These are phyloP conservation scores for Gallinago nigripennis DNA, from an alignment of 2,797 vertebrate genomes.

Conservation along the genomic window DNA sequence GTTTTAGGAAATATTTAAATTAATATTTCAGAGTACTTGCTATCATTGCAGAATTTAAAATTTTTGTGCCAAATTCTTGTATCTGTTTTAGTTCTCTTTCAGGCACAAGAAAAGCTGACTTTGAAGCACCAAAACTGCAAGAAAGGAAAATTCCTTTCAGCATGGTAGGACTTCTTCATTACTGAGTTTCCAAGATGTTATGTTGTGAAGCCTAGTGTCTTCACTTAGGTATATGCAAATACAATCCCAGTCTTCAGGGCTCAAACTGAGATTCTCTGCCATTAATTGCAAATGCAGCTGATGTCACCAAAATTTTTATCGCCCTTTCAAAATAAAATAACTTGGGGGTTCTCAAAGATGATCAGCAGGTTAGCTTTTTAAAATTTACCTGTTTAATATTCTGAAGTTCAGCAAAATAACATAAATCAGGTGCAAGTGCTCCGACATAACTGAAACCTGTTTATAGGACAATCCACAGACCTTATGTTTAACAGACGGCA, in stretches of 20 bases:
- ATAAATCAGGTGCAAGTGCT: not conserved
- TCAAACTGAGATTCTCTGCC: not conserved
- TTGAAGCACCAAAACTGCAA: not conserved
- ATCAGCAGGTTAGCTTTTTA: not conserved
- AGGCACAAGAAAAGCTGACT: constrained; percentile 1
- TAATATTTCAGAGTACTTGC: not conserved
- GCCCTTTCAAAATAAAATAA: not conserved
- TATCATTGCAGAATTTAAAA: not conserved
- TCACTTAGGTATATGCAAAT: not conserved
- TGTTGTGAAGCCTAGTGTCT: not conserved
- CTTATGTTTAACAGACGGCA: not conserved
- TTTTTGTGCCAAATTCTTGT: not conserved
- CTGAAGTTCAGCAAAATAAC: not conserved
- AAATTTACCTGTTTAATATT: not conserved
- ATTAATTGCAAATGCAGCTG: not conserved
- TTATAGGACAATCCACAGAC: not conserved
- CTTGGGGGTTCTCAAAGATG: not conserved
- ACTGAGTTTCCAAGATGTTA: not conserved
- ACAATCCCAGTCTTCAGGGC: not conserved
- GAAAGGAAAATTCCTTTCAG: not conserved
- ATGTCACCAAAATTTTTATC: not conserved
- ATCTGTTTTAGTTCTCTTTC: constrained; percentile 22
- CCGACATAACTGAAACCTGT: not conserved
- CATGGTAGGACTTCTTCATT: constrained; percentile 8
- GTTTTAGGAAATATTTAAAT: not conserved